Evolutionary conservation across 53 echinoderm and acorn worm genomes (phyloP), one percentile per base, ranked within the genome.

Genomic region (Echinometra lucunter): DNA sequence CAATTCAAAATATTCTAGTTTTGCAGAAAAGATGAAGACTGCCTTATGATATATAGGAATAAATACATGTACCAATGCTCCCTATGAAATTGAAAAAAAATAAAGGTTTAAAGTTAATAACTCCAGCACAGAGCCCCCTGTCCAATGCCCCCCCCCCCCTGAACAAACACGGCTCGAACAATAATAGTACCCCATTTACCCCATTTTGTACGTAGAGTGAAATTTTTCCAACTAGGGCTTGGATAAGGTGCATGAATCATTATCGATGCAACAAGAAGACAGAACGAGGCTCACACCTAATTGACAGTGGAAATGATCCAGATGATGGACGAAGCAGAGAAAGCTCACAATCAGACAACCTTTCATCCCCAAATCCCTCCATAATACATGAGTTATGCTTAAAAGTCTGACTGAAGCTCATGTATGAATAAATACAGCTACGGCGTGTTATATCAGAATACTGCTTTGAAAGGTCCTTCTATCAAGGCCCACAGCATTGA

Each of bases 271-370:
- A n/a, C 11, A 19, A 3, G 28, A 11, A 53, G 81, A 81, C 10
- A 81, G 81, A 28, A 3, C 10, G 6, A 27, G n/a, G 85, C 85
- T 47, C 53, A 28, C 53, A 85, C 85, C 85, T 85, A 85, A 85
- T 85, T 85, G 85, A 85, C 85, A 85, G 85, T 8, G 85, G 85
- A 85, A 85, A 85, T 85, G 85, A 85, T 85, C 85, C 85, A 8
- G 17, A 47, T 53, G 85, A 85, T 85, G 45, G 85, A 85, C 49
- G 11, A 49, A 53, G 16, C 85, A 85, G 85, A 49, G 11, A 49
- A 13, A 49, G 30, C 85, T 85, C 53, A 85, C 49, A 85, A 49
- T 49, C 49, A 28, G 85, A 27, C 53, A 47, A 10, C 30, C 23
- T 85, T 49, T 16, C 85, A 85, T 85, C 85, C n/a, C 47, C 49